Conservation (phyloP, 2,113 vertebrate genomes). For the Psittacara wagleri region DNA sequence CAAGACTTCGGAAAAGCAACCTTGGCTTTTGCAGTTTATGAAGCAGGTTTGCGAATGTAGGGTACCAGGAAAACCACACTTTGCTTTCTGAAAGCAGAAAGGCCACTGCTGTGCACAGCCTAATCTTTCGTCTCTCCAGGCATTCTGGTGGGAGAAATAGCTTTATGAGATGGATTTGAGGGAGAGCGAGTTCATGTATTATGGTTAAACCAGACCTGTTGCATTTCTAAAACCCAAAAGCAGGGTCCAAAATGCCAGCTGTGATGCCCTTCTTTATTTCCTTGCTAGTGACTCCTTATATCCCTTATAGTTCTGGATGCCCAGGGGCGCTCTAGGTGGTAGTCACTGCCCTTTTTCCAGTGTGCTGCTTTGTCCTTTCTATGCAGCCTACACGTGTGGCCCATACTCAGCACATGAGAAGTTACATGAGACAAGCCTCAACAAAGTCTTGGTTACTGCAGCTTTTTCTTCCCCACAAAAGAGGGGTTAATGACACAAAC, state of each 20-base stretch:
- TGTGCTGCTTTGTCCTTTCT: background rate
- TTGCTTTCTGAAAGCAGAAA: background rate
- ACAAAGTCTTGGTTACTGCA: background rate
- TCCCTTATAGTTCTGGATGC: background rate
- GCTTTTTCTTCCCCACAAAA: background rate
- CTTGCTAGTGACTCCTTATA: background rate
- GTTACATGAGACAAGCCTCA: background rate
- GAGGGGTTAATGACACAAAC: accelerated
- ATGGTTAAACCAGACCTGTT: background rate
- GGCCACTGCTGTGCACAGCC: background rate
- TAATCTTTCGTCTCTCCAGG: accelerated
- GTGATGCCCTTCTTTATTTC: background rate
- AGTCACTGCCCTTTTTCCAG: background rate
- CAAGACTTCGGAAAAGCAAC: background rate
- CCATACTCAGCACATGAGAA: too few relatives aligned
- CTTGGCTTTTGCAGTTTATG: background rate
- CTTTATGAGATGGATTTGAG: background rate
- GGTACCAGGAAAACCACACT: background rate
- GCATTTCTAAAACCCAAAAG: background rate
- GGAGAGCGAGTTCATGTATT: background rate
- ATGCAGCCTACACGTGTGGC: accelerated
- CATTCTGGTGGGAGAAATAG: background rate
- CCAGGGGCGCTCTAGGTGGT: background rate
- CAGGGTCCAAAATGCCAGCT: background rate
- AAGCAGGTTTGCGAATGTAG: background rate